Evolutionary conservation across 2,888 invertebrate species (phyloP), one percentile per base, ranked within the genome.

Genomic region (Arrhopalites spinosus): DNA sequence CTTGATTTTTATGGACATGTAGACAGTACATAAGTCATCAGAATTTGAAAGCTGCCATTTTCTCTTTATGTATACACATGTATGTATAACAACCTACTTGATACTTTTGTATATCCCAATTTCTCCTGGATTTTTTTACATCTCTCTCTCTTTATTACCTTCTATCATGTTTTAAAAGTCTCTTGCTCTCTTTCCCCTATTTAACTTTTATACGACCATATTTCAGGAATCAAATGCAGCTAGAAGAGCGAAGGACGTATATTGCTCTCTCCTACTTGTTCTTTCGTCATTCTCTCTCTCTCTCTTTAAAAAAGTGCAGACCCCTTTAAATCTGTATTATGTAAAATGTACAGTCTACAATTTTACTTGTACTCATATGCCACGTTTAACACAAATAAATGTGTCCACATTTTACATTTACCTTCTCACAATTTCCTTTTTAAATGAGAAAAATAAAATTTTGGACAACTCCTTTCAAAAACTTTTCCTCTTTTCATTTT

Each of bases 21-120:
- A 50, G 7, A 8, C 25, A 59, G 13, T 59, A 59, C 25, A 59
- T 27, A 59, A 59, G 59, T 59, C 59, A 59, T 59, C 59, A 59
- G 59, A 59, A 59, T 59, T 59, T 59, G 27, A 15, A 59, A 59
- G 2, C 23, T 25, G 2, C 27, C 25, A 13, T 59, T 27, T 25
- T 25, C 25, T 25, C 59, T 59, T 15, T 27, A 25, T n/a, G n/a
- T n/a, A n/a, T n/a, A n/a, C n/a, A n/a, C n/a, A n/a, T n/a, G n/a
- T n/a, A n/a, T n/a, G n/a, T n/a, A n/a, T n/a, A n/a, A n/a, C n/a
- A n/a, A n/a, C n/a, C n/a, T n/a, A n/a, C n/a, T n/a, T n/a, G n/a
- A n/a, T 11, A 36, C 50, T 17, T 50, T 15, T 17, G 7, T 17
- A 8, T 17, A 8, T 15, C 25, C 27, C 59, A 13, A 25, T 27